phyloP scores from a whole-genome alignment of 2,113 vertebrate species.

The Scartelaos histophorus region DNA sequence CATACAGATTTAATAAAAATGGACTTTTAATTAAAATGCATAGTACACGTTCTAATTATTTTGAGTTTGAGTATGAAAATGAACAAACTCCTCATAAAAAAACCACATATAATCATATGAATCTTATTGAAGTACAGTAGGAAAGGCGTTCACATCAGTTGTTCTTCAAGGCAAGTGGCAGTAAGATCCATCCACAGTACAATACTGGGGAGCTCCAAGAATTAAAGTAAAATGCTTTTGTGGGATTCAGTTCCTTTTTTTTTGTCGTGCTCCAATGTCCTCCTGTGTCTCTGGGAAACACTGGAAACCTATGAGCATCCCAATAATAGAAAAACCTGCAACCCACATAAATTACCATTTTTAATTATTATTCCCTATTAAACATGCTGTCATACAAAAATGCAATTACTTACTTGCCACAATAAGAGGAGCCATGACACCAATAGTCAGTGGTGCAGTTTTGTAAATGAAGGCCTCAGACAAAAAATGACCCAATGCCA shows the following conservation, averaged over 20 bases:
- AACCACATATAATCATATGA: background rate
- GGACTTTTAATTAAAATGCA: background rate
- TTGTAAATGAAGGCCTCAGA: conserved; percentile 90
- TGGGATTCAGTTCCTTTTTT: conserved; percentile 87
- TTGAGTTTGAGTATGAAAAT: background rate
- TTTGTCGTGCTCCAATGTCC: conserved; percentile 75
- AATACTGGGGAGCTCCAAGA: conserved; percentile 5
- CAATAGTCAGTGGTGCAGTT: conserved; percentile 89
- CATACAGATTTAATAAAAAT: background rate
- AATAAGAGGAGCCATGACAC: conserved; percentile 92
- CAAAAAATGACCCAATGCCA: conserved; percentile 92
- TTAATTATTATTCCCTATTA: background rate
- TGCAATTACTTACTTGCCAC: conserved; percentile 80
- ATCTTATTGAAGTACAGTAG: background rate
- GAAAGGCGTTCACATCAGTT: conserved; percentile 5
- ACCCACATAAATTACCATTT: background rate
- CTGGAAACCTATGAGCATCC: conserved; percentile 90
- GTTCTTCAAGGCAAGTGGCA: conserved; percentile 33
- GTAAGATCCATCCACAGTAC: conserved; percentile 2
- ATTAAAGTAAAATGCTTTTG: background rate
- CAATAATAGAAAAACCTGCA: conserved; percentile 89
- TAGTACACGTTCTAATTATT: background rate
- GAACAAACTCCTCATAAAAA: background rate
- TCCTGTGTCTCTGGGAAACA: conserved; percentile 82
- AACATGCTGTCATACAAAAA: background rate